Evolutionary conservation across 2,113 vertebrate species (phyloP), one percentile per base, ranked within the genome.

Genomic region (Neopipo cinnamomea): DNA sequence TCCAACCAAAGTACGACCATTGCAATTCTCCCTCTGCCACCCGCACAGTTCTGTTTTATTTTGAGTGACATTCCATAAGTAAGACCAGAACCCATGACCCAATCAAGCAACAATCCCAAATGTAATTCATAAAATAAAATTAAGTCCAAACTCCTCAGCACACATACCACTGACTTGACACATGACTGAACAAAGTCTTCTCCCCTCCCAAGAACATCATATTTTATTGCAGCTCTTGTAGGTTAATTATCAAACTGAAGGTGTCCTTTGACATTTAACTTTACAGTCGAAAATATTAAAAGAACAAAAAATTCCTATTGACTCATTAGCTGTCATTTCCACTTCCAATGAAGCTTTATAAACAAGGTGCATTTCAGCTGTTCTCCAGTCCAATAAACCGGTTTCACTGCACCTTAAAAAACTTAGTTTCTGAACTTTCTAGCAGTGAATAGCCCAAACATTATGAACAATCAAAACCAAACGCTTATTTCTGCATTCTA

Each of bases 81-180:
- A 95, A 95, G 93, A 79, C 25, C 87, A 96, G 77, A 87, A 82
- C 30, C 62, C 52, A 89, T 76, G 91, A 95, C 37, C 62, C 5
- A 20, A 95, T n/a, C 78, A 58, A 87, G 79, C 73, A 95, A 95
- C 80, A 87, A 91, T 91, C 46, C 30, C 77, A 67, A 89, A 82
- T 8, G 22, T 67, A 93, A 71, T 94, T 94, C 49, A 77, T 65
- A 85, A 92, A 85, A 55, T 27, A 90, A 93, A 95, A 86, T 82
- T 49, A 76, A 95, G 44, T 76, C 72, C 81, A 87, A 81, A 68
- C 55, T 94, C 67, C 72, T 74, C 63, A 89, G 86, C 59, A 53
- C 42, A 35, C 89, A 62, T 76, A 70, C 78, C 77, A 76, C 0
- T 52, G 78, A 33, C 67, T 78, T 61, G 56, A 89, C 67, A 76